Base-by-base conservation (phyloP, 2,797 vertebrate genomes). In the Naso thynnoides region DNA sequence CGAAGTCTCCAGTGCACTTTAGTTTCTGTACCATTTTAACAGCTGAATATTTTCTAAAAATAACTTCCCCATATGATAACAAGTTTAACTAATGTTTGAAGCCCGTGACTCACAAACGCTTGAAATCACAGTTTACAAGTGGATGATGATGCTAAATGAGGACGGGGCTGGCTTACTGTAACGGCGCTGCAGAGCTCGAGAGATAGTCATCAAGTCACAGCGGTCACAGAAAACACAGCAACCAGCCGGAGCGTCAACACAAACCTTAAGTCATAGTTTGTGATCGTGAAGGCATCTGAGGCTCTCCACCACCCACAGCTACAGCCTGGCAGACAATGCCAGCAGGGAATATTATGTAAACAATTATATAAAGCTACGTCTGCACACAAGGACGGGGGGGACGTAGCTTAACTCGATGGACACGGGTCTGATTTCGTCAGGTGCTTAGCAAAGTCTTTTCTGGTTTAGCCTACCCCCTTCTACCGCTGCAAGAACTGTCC, bases 271-370 rank as follows among this genome's bases (percentile, higher is more conserved):
- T 65, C 78, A 21, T 8, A 75, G 76, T 76, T 73, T 64, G 55
- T 68, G 72, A 77, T 85, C 29, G 45, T 61, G 59, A 72, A 81
- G 70, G 76, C 82, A 73, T 78, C 57, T 27, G 45, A 78, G 73
- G 65, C 61, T 81, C 52, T 76, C 48, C 63, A 58, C 68, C 82
- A 62, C 88, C 81, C 86, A 91, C 87, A 69, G 76, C 79, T 71
- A 62, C 7, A 76, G 59, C 65, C 85, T 27, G 26, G 64, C 38
- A 27, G 85, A 84, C 76, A 61, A 78, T 59, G 73, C 80, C 84
- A 72, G 75, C 16, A 2, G 70, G 73, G 70, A 85, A 78, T 86
- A 84, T 91, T 92, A 90, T 91, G 87, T 88, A 86, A 91, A 92
- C 81, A 89, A 86, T 85, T 86, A 89, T n/a, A 85, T 90, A 88